These are phyloP conservation scores for Galagoides demidoff DNA, from an alignment of 2,797 vertebrate genomes.

Conservation along the genomic window DNA sequence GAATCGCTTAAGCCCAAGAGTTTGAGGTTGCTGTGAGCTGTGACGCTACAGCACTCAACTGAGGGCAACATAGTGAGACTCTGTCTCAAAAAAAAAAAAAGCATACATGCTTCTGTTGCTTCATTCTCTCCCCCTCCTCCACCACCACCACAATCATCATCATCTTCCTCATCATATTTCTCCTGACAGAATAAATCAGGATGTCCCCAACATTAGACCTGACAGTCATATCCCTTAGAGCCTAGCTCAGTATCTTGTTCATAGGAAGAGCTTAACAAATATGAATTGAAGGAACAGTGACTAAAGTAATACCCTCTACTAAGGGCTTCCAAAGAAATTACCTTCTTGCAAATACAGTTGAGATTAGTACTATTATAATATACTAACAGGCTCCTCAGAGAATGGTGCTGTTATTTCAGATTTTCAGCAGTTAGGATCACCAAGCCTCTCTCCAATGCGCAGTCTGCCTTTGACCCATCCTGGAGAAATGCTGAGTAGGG, in stretches of 20 bases:
- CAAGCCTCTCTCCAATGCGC: background rate
- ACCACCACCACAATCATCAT: background rate
- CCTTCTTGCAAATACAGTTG: background rate
- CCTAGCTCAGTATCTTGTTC: background rate
- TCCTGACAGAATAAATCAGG: background rate
- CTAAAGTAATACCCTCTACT: background rate
- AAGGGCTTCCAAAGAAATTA: background rate
- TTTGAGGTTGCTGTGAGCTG: no score
- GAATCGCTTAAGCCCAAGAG: no score
- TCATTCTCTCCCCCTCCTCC: background rate
- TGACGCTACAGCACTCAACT: no score
- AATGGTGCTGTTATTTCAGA: background rate
- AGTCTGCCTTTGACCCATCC: background rate
- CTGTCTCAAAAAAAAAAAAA: background rate
- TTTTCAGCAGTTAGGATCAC: background rate
- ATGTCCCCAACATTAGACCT: background rate
- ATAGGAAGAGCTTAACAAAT: conserved; percentile 17
- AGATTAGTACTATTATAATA: background rate
- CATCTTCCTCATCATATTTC: background rate
- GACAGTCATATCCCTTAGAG: background rate
- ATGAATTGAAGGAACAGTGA: background rate
- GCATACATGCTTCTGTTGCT: background rate
- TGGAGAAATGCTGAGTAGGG: background rate
- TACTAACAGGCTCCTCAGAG: background rate
- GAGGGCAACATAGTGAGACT: no score